These are phyloP conservation scores for Lates calcarifer DNA, from an alignment of 2,113 vertebrate species.

Conservation along the genomic window DNA sequence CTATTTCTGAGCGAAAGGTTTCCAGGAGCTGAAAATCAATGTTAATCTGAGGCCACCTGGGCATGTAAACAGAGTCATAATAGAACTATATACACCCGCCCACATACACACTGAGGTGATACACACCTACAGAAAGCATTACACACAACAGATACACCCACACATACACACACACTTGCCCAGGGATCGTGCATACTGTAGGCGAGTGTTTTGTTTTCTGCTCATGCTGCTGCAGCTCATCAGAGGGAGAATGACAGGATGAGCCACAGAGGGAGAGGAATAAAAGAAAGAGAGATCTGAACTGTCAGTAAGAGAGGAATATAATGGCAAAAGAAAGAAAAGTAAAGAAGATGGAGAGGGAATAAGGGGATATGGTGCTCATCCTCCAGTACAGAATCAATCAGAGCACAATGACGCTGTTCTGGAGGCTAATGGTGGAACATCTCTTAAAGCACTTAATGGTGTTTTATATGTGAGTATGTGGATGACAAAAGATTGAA, in stretches of 20 bases:
- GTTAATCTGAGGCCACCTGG: constrained; percentile 77
- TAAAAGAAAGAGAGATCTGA: not conserved
- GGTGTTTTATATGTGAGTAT: not conserved
- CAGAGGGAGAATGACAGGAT: constrained; percentile 28
- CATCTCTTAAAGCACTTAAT: not conserved
- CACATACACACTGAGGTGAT: constrained; percentile 9
- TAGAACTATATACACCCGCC: constrained; percentile 32
- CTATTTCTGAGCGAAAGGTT: constrained; percentile 62
- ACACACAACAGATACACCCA: constrained; percentile 30
- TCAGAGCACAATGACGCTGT: not conserved
- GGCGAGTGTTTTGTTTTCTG: constrained; percentile 37
- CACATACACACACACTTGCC: constrained; percentile 13
- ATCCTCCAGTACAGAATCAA: not conserved
- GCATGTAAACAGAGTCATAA: constrained; percentile 65
- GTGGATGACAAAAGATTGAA: not conserved
- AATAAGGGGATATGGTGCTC: not conserved
- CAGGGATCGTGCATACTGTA: constrained; percentile 18
- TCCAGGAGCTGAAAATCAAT: constrained; percentile 76
- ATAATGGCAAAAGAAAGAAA: not conserved
- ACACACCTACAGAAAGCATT: constrained; percentile 18
- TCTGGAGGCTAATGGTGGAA: not conserved
- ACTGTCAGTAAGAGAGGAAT: not conserved
- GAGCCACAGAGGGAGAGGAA: not conserved
- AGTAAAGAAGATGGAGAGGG: not conserved
- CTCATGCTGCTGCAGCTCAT: constrained; percentile 40